Base-by-base conservation (phyloP, 1,140 invertebrate genomes). In the Telenomus remus region DNA sequence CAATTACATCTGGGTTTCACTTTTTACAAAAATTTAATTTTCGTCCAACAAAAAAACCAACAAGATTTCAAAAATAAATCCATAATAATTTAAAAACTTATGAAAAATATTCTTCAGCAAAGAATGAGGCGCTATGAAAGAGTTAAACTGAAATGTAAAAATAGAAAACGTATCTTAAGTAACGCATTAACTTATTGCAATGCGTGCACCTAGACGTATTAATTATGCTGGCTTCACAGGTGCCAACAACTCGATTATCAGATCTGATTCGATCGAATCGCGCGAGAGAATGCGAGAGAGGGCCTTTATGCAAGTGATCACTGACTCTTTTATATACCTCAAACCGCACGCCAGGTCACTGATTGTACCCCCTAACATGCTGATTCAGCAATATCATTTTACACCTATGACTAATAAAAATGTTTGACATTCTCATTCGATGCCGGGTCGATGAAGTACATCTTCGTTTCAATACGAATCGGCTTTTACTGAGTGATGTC, bases 211-310 rank as follows among this genome's bases (percentile, higher is more conserved):
- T 81, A 82, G 76, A 66, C 71, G 75, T 82, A 85, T 87, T 87
- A 87, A 87, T 87, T 86, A 86, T 83, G 80, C 74, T 72, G 74
- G 80, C 70, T 85, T 83, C 79, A 83, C 85, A 87, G 84, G 85
- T 87, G 85, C 83, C 85, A 87, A 87, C 85, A 87, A 86, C 79
- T 82, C 82, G 83, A 86, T 86, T 86, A 85, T 87, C 84, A 81
- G 81, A 80, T 83, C 78, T 79, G 85, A 87, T 85, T 81, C 77
- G 81, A 84, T 82, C 73, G 76, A 79, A 84, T 85, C 80, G 80
- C 66, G 64, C 71, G 63, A 63, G 48, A 68, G 76, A 73, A 76
- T 74, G 69, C 60, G 57, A 73, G 61, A 73, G 61, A 55, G 66
- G 59, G 50, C 75, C 71, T 78, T 79, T 77, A 71, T 64, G 63